Conservation (phyloP, 2,888 invertebrate genomes). For the Agapetus fuscipes region DNA sequence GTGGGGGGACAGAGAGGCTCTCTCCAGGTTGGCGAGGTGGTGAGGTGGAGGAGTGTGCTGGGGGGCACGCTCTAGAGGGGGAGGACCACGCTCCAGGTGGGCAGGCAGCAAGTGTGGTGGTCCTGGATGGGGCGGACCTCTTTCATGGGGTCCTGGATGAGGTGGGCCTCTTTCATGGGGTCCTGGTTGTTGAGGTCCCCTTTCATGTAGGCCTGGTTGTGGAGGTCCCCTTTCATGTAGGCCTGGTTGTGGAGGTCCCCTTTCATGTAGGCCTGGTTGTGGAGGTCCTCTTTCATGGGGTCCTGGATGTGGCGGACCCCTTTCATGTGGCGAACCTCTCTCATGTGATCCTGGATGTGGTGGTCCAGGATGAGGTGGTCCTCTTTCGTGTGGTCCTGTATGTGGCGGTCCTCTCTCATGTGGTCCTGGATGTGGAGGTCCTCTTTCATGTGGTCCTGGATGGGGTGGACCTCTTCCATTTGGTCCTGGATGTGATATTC, state of each 20-base stretch:
- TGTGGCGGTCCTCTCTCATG: background rate
- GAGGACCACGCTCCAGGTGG: slow-evolving; percentile 19
- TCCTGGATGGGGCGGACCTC: slow-evolving; percentile 17
- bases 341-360: background rate
- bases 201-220: slow-evolving; percentile 22
- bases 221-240: slow-evolving; percentile 20
- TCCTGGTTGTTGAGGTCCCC: slow-evolving; percentile 21
- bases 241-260: slow-evolving; percentile 14
- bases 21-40: slow-evolving; percentile 21
- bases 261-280: slow-evolving; percentile 13
- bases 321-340: slow-evolving; percentile 19
- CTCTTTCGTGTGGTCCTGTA: slow-evolving; percentile 18
- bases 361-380: slow-evolving; percentile 28
- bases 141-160: slow-evolving; percentile 25
- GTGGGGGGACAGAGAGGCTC: slow-evolving; percentile 23
- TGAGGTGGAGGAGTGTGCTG: slow-evolving; percentile 21
- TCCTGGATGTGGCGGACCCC: slow-evolving; percentile 13
- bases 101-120: slow-evolving; percentile 23
- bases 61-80: slow-evolving; percentile 22
- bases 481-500: slow-evolving; percentile 7
- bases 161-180: slow-evolving; percentile 27
- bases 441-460: slow-evolving; percentile 21
- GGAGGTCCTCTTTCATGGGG: slow-evolving; percentile 20
- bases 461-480: slow-evolving; percentile 20
- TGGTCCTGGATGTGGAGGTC: slow-evolving; percentile 20